A percentile compares a stretch with the other conserved stretches of the same genome.
Evolutionary conservation across 2,888 invertebrate species (phyloP).

Genomic region (Vandiemenella viatica): DNA sequence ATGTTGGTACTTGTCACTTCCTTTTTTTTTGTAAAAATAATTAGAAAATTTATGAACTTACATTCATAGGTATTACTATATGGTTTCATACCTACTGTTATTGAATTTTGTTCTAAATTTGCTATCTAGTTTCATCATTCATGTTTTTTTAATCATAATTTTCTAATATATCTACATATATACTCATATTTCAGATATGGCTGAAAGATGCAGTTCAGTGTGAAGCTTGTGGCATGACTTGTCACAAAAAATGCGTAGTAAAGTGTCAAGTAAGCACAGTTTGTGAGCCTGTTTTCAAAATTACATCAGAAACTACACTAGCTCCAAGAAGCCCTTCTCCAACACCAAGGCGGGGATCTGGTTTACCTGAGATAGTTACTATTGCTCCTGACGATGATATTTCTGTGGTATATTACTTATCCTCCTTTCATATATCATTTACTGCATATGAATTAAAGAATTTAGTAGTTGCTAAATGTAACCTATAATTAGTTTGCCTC

Average conservation of each 20-base stretch:
- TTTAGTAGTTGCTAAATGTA: no score
- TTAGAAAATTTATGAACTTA: no score
- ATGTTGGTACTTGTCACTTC: no score
- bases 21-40: no score
- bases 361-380: constrained; percentile 22
- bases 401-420: neutral
- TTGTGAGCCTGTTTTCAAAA: constrained; percentile 31
- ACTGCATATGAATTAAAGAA: no score
- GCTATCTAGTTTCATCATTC: no score
- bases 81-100: no score
- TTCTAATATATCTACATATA: neutral
- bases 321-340: constrained; percentile 14
- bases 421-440: neutral
- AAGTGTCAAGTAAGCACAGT: constrained; percentile 63
- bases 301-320: constrained; percentile 10
- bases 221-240: constrained; percentile 73
- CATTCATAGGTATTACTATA: no score
- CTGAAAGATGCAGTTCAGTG: constrained; percentile 90
- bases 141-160: no score
- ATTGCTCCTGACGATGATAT: constrained; percentile 19
- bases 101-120: no score
- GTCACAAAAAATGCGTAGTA: constrained; percentile 88
- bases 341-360: constrained; percentile 16
- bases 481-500: no score
- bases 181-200: constrained; percentile 57